Evolutionary conservation across 2,113 vertebrate species (phyloP), one percentile per base, ranked within the genome.

Genomic region (Saccopteryx bilineata): DNA sequence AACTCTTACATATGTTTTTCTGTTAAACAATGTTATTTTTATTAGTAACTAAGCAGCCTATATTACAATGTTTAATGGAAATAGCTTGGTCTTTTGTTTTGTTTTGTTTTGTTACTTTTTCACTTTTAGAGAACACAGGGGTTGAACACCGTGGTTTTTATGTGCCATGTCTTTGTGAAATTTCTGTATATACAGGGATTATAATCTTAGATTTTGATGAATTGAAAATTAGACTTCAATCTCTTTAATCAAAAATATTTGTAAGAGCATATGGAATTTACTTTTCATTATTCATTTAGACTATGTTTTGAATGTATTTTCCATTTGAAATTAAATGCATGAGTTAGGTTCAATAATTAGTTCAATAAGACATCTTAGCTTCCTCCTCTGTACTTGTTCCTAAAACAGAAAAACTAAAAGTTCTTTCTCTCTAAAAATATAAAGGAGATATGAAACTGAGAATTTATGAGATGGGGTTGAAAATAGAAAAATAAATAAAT

Each of bases 91-190:
- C 21, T 76, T 14, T 86, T 78, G 56, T 76, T 65, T 71, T 33
- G 26, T 76, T 14, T 86, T 78, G 56, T 76, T 65, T 87, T 93
- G 75, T 87, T 46, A 50, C 21, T 79, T 10, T 74, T 60, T 60
- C 14, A 31, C 28, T 90, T 83, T 60, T 46, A 85, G 71, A 93
- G n/a, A 79, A 87, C 7, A 61, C 3, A 48, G 18, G 28, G 39
- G 11, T 54, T 95, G 33, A 68, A 94, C 90, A 86, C 63, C 58
- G 61, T 78, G 56, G 72, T 69, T 86, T 65, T 33, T 63, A 69
- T 75, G 68, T 95, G 87, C 75, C 88, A 90, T 52, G 19, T 58
- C 87, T 83, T 90, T 80, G 33, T 83, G 65, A 92, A 89, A 96
- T 68, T 75, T 46, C 72, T 87, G 46, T 83, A 87, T 54, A 60